A percentile compares a stretch with the other conserved stretches of the same genome.
Conservation (phyloP, 2,113 vertebrate genomes). For the Puma concolor region DNA sequence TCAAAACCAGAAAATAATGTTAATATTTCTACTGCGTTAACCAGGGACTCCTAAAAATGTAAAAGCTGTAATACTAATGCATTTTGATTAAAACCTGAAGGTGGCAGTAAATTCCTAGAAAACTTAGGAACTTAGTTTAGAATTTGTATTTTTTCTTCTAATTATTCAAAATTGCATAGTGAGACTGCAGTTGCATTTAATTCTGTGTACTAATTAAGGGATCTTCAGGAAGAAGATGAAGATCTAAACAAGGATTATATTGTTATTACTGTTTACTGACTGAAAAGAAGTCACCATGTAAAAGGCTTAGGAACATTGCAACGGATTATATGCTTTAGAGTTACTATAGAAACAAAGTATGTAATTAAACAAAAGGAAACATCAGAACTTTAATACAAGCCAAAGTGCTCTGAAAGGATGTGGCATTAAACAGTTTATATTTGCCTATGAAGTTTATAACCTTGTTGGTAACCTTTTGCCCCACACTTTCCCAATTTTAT, state of each 20-base stretch:
- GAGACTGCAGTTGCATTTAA: conserved; percentile 79
- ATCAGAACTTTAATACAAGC: conserved; percentile 63
- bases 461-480: conserved; percentile 54
- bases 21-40: conserved; percentile 24
- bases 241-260: conserved; percentile 85
- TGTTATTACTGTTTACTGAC: conserved; percentile 78
- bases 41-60: background rate
- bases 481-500: background rate
- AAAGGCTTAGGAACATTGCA: conserved; percentile 81
- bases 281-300: conserved; percentile 80
- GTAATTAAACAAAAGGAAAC: conserved; percentile 84
- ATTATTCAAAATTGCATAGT: conserved; percentile 65
- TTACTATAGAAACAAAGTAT: conserved; percentile 86
- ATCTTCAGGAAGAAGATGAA: conserved; percentile 80
- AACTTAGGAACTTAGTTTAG: conserved; percentile 62
- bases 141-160: conserved; percentile 63
- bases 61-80: background rate
- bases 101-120: conserved; percentile 84
- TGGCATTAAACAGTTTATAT: conserved; percentile 59
- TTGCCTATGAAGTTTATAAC: conserved; percentile 60
- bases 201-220: conserved; percentile 84
- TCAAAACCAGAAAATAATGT: background rate
- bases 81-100: conserved; percentile 80
- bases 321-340: conserved; percentile 76
- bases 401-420: conserved; percentile 66